Evolutionary conservation across 2,888 invertebrate genomes (phyloP).

Genomic region (Notodonta dromedarius): DNA sequence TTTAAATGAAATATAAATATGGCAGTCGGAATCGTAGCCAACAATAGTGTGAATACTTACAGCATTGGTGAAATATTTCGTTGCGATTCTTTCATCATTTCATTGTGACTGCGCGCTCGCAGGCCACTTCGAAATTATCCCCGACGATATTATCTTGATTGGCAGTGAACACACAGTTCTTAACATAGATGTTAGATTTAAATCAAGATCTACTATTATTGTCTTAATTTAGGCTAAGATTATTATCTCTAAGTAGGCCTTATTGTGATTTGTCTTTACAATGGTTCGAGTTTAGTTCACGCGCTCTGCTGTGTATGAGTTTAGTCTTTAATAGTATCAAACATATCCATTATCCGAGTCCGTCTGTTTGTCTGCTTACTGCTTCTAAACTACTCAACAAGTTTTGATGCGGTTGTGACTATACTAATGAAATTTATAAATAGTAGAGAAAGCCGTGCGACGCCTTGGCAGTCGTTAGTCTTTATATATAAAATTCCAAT

Average conservation of each 20-base stretch:
- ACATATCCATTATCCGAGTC: too few species aligned
- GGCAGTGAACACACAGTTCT: conserved; percentile 20
- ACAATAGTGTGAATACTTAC: conserved; percentile 6
- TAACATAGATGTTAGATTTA: conserved; percentile 3
- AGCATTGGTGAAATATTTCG: conserved; percentile 23
- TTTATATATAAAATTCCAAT: too few species aligned
- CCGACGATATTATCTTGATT: conserved; percentile 35
- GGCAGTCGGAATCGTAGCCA: not conserved
- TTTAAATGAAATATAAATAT: too few species aligned
- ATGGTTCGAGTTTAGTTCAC: too few species aligned
- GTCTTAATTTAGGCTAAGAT: conserved; percentile 1
- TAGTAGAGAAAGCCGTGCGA: too few species aligned
- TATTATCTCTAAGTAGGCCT: not conserved
- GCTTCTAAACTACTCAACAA: too few species aligned
- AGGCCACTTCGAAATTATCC: conserved; percentile 17
- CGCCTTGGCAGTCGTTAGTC: too few species aligned
- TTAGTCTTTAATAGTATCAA: too few species aligned
- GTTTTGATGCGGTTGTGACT: too few species aligned
- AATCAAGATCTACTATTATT: conserved; percentile 3
- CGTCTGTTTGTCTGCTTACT: too few species aligned
- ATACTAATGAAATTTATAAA: too few species aligned
- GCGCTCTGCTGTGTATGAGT: too few species aligned
- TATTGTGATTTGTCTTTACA: not conserved
- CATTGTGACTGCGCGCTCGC: conserved; percentile 26
- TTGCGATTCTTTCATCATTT: conserved; percentile 28